These are phyloP conservation scores for Ceratosolen solmsi DNA, from an alignment of 1,140 invertebrate genomes.

Conservation along the genomic window DNA sequence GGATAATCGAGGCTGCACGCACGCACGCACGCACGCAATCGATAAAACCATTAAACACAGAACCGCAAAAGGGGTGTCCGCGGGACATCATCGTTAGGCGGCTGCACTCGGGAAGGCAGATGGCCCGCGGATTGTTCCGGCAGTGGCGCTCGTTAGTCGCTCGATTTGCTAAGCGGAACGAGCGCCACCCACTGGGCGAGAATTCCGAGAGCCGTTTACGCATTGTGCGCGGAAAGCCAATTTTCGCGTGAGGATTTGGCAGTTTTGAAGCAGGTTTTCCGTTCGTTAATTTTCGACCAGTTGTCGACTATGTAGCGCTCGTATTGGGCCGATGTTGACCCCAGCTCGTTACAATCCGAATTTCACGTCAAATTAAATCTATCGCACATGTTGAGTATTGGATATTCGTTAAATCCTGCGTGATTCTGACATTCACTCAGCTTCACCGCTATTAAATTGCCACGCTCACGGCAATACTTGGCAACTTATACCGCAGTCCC, in stretches of 20 bases:
- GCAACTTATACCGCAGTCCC: no score
- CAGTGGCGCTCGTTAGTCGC: constrained; percentile 32
- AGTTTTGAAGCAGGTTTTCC: no score
- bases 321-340: no score
- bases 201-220: neutral
- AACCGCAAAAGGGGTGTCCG: neutral
- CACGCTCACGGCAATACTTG: no score
- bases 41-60: constrained; percentile 25
- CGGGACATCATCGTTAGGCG: constrained; percentile 29
- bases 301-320: no score
- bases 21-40: constrained; percentile 4
- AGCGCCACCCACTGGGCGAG: constrained; percentile 9
- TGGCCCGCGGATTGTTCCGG: constrained; percentile 32
- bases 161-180: constrained; percentile 21
- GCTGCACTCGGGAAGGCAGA: constrained; percentile 14
- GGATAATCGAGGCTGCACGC: neutral
- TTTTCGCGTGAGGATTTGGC: neutral
- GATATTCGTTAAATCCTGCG: no score
- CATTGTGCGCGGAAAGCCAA: constrained; percentile 29
- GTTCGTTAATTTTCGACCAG: no score
- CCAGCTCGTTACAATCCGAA: no score
- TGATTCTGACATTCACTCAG: no score
- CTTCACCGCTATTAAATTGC: no score
- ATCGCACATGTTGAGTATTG: no score
- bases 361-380: no score